Evolutionary conservation across 1,140 invertebrate species (phyloP).

Genomic region (Procambarus clarkii): DNA sequence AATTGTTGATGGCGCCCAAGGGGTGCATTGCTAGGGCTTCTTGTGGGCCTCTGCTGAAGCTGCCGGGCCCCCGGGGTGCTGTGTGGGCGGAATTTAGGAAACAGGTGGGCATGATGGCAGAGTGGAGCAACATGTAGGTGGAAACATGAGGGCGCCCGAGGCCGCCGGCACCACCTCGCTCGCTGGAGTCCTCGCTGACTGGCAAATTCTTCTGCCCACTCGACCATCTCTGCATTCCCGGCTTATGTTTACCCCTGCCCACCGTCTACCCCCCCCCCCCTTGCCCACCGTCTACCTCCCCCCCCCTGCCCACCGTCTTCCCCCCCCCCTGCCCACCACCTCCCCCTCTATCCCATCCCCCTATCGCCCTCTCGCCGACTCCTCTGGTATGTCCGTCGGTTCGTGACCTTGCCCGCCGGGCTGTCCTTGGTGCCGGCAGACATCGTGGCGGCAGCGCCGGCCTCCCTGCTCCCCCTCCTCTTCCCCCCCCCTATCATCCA

Average conservation of each 20-base stretch:
- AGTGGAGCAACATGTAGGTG: neutral
- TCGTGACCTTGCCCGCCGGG: constrained; percentile 42
- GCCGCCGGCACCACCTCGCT: neutral
- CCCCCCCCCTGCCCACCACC: neutral
- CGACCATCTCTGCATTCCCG: constrained; percentile 1
- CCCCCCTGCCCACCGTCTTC: neutral
- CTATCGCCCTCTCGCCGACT: neutral
- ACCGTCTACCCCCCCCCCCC: too few relatives aligned
- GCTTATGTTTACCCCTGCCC: constrained; percentile 12
- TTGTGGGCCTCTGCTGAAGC: too few relatives aligned
- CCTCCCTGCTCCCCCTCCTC: neutral
- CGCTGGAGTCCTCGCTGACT: constrained; percentile 1
- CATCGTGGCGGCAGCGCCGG: constrained; percentile 33
- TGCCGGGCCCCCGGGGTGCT: too few relatives aligned
- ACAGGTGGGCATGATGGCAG: too few relatives aligned
- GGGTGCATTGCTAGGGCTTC: too few relatives aligned
- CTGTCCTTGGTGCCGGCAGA: constrained; percentile 42
- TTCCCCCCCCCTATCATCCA: neutral
- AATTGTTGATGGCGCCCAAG: too few relatives aligned
- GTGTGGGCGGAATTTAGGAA: too few relatives aligned
- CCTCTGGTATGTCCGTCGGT: constrained; percentile 35
- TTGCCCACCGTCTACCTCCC: neutral
- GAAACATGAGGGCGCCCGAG: neutral
- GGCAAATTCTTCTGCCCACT: constrained; percentile 36
- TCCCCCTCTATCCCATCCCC: neutral